Evolutionary conservation across 1,140 invertebrate species (phyloP), one percentile per base, ranked within the genome.

Genomic region (Akabosia matsudoensis): DNA sequence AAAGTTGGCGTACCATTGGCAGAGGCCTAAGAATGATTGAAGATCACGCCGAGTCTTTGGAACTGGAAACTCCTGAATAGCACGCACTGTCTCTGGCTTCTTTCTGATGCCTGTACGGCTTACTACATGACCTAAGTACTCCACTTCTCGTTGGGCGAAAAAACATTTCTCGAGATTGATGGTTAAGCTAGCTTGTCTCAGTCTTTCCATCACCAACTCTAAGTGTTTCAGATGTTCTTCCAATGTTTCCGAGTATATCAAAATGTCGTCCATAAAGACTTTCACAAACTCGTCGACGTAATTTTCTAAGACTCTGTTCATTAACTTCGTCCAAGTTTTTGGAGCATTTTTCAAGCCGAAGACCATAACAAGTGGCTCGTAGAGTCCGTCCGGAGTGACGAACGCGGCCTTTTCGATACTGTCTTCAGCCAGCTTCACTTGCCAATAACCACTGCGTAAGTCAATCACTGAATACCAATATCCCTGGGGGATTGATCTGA

Each of bases 41-140:
- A 86, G 77, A 31, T 85, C 79, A 64, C 84, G 84, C 4, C 61
- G 1, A 72, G 80, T 84, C 78, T 79, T 84, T n/a, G 86, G 84
- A 33, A 30, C 72, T 13, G 85, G 84, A 78, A 83, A 85, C 26
- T 86, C 80, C 76, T 77, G 70, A n/a, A 87, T 79, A 0, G 81
- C 77, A 61, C 75, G 70, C 1, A 85, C 81, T 83, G 86, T 87
- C 1, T 81, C 74, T n/a, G 83, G 84, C 78, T 86, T 82, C 1
- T 86, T 85, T 73, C 77, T 78, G 10, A 87, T 80, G 24, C 86
- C 85, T 0, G 84, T 70, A 33, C 81, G 70, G 1, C 83, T 82
- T 31, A 86, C 82, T 0, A 83, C 76, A 73, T 87, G 85, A 10
- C 86, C 86, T 37, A 87, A 79, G 81, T 85, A 87, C 0, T 76